These are phyloP conservation scores for Unio pictorum DNA, from an alignment of 2,888 invertebrate genomes.

Conservation along the genomic window DNA sequence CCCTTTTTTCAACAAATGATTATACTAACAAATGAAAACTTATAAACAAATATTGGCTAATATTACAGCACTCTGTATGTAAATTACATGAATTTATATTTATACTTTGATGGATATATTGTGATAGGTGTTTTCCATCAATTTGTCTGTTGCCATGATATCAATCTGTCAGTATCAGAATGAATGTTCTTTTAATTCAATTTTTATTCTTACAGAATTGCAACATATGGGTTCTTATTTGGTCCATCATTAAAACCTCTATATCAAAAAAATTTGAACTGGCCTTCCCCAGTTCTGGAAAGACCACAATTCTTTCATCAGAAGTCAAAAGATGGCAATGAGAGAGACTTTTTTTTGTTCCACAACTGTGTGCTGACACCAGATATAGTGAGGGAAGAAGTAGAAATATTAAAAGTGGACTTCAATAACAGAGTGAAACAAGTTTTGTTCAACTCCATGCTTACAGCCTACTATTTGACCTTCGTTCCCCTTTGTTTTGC, in stretches of 20 bases:
- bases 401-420: constrained; percentile 86
- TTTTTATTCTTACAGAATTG: constrained; percentile 59
- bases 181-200: neutral
- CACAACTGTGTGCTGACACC: constrained; percentile 72
- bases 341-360: constrained; percentile 40
- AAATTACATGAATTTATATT: neutral
- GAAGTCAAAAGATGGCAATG: constrained; percentile 26
- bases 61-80: neutral
- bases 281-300: constrained; percentile 54
- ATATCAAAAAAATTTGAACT: constrained; percentile 75
- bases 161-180: too few relatives aligned
- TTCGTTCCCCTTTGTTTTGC: constrained; percentile 92
- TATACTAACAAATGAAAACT: too few relatives aligned
- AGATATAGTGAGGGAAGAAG: constrained; percentile 81
- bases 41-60: too few relatives aligned
- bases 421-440: constrained; percentile 92
- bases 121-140: neutral
- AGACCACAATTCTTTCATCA: constrained; percentile 26
- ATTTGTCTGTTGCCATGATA: too few relatives aligned
- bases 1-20: too few relatives aligned
- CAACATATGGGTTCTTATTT: constrained; percentile 78
- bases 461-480: constrained; percentile 90
- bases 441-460: constrained; percentile 86
- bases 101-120: neutral
- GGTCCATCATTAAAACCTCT: constrained; percentile 85